Conservation (phyloP, 1,140 invertebrate genomes). For the Drosophila pandora region DNA sequence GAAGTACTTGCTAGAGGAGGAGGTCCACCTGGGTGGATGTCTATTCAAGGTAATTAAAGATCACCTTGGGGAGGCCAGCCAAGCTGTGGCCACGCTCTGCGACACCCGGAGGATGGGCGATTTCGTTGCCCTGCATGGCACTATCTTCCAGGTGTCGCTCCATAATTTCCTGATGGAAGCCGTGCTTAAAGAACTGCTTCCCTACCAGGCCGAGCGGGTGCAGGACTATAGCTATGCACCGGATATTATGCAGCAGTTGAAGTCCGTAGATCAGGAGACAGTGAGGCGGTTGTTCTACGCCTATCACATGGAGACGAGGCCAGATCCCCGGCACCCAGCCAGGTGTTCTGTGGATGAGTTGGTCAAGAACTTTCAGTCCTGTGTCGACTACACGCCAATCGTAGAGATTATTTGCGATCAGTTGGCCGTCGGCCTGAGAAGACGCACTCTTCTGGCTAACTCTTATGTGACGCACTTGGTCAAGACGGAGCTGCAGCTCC, state of each 20-base stretch:
- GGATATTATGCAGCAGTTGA: constrained; percentile 29
- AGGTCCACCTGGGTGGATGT: background rate
- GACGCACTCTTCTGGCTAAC: constrained; percentile 12
- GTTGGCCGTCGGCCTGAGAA: constrained; percentile 6
- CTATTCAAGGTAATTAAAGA: constrained; percentile 14
- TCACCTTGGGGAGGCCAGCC: constrained; percentile 4
- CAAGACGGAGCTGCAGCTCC: constrained; percentile 1
- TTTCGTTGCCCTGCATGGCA: constrained; percentile 13
- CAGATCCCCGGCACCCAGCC: background rate
- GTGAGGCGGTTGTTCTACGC: constrained; percentile 20
- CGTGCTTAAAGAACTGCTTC: constrained; percentile 5
- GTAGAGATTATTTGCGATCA: constrained; percentile 19
- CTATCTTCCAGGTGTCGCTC: background rate
- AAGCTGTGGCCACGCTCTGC: constrained; percentile 22
- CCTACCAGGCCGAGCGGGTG: constrained; percentile 4
- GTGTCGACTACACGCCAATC: constrained; percentile 23
- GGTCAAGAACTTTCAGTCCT: constrained; percentile 11
- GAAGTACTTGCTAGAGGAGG: fast-evolving
- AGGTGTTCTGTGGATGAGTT: constrained; percentile 14
- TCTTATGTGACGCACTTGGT: constrained; percentile 16
- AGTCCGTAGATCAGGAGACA: background rate
- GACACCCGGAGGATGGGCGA: constrained; percentile 5
- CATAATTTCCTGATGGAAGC: constrained; percentile 9
- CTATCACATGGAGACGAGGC: constrained; percentile 26
- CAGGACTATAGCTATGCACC: background rate